A percentile compares a stretch with the other conserved stretches of the same genome.
Conservation (phyloP, 2,797 vertebrate species). For the Oreochromis grahami region DNA sequence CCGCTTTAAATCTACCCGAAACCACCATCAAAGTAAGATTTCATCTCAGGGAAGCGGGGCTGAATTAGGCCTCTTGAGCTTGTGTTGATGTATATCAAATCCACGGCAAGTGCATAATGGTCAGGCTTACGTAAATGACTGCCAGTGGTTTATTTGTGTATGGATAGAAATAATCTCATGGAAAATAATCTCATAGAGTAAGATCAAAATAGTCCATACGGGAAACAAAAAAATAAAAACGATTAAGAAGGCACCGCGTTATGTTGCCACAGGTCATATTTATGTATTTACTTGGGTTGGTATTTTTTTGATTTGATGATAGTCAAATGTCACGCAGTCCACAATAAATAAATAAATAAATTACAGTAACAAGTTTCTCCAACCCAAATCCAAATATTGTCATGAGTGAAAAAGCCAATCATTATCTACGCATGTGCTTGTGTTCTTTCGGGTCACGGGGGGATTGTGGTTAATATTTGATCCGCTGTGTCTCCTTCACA, state of each 20-base stretch:
- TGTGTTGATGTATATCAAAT: background rate
- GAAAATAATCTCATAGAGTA: background rate
- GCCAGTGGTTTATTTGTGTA: background rate
- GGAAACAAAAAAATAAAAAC: background rate
- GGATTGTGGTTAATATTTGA: constrained; percentile 59
- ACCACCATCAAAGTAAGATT: constrained; percentile 94
- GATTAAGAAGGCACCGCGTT: background rate
- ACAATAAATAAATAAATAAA: background rate
- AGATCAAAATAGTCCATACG: background rate
- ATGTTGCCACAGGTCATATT: background rate
- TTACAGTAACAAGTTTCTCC: background rate
- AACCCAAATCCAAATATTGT: background rate
- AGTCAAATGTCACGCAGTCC: background rate
- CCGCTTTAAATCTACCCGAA: constrained; percentile 94
- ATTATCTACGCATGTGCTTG: background rate
- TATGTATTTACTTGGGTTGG: background rate
- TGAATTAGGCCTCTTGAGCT: background rate
- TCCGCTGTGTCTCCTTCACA: constrained; percentile 59
- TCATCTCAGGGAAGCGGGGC: background rate
- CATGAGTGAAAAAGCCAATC: constrained; percentile 14
- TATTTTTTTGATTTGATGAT: background rate
- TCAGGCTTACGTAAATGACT: background rate
- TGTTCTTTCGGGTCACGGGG: background rate
- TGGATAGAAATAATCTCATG: background rate
- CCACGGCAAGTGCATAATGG: background rate